Conservation (phyloP, 2,888 invertebrate genomes). For the Xylota sylvarum region DNA sequence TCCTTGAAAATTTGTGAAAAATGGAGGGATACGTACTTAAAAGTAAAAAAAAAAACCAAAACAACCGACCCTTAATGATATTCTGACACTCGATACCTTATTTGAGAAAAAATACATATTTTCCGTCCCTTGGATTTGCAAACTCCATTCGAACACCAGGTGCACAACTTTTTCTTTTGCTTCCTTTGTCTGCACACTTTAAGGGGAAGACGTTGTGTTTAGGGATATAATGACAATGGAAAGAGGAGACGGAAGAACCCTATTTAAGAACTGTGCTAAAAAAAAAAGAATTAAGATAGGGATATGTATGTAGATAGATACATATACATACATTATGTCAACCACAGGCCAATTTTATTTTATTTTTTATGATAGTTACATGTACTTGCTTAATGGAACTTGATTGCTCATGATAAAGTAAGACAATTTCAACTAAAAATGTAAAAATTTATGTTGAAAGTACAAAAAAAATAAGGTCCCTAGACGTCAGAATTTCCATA, state of each 20-base stretch:
- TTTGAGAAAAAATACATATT: slow-evolving; percentile 5
- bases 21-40: background rate
- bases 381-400: too few species aligned
- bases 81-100: slow-evolving; percentile 44
- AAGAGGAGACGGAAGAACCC: background rate
- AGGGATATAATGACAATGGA: slow-evolving; percentile 3
- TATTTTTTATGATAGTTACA: too few species aligned
- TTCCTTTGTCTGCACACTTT: slow-evolving; percentile 10
- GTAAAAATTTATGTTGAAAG: too few species aligned
- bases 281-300: background rate
- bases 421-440: too few species aligned
- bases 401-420: too few species aligned
- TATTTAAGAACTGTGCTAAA: background rate
- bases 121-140: slow-evolving; percentile 32
- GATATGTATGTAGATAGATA: too few species aligned
- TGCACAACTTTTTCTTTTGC: slow-evolving; percentile 22
- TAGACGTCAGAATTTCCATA: too few species aligned
- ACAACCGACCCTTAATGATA: slow-evolving; percentile 22
- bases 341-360: background rate
- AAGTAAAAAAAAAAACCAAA: background rate
- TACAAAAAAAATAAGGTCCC: too few species aligned
- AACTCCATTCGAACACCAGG: slow-evolving; percentile 44
- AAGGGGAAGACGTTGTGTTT: slow-evolving; percentile 8
- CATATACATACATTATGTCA: background rate
- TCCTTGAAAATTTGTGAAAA: slow-evolving; percentile 21